A percentile compares a stretch with the other conserved stretches of the same genome.
Conservation (phyloP, 2,888 invertebrate species). For the Brassicogethes aeneus region DNA sequence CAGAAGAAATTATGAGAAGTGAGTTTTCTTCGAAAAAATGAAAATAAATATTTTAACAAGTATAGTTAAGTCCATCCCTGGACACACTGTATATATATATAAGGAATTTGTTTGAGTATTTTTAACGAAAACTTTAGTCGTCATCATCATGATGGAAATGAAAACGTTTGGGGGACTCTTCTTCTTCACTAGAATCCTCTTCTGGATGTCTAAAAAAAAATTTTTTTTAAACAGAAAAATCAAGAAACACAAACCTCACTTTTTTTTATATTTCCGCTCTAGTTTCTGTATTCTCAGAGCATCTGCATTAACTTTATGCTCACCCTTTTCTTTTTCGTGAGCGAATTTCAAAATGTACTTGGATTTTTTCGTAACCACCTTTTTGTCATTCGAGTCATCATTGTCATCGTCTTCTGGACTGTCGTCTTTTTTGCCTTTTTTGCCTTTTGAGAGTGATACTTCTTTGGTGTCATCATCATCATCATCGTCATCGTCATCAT, state of each 20-base stretch:
- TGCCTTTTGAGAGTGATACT: too few relatives aligned
- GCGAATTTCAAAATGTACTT: slow-evolving; percentile 30
- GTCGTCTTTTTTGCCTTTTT: slow-evolving; percentile 10
- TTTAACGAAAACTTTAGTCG: slow-evolving; percentile 6
- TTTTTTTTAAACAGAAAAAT: not conserved
- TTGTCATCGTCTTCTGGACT: slow-evolving; percentile 13
- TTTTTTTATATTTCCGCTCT: slow-evolving; percentile 13
- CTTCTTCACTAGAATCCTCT: slow-evolving; percentile 26
- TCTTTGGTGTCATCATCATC: slow-evolving; percentile 8
- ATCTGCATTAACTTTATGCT: slow-evolving; percentile 16
- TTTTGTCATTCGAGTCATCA: slow-evolving; percentile 7
- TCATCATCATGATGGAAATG: slow-evolving; percentile 18
- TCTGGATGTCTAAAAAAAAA: slow-evolving; percentile 16
- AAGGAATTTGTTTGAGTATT: too few relatives aligned
- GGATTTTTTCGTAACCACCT: slow-evolving; percentile 14
- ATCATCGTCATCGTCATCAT: slow-evolving; percentile 11
- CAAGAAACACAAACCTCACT: slow-evolving; percentile 13
- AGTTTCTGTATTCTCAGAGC: slow-evolving; percentile 25
- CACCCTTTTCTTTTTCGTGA: slow-evolving; percentile 27
- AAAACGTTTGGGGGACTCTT: slow-evolving; percentile 16
- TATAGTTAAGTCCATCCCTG: too few relatives aligned
- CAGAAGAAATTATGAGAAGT: too few relatives aligned
- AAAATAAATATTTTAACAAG: too few relatives aligned
- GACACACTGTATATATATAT: too few relatives aligned
- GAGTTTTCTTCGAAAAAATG: too few relatives aligned